Conservation (phyloP, 2,797 vertebrate species). For the Ptychadena robeensis region DNA sequence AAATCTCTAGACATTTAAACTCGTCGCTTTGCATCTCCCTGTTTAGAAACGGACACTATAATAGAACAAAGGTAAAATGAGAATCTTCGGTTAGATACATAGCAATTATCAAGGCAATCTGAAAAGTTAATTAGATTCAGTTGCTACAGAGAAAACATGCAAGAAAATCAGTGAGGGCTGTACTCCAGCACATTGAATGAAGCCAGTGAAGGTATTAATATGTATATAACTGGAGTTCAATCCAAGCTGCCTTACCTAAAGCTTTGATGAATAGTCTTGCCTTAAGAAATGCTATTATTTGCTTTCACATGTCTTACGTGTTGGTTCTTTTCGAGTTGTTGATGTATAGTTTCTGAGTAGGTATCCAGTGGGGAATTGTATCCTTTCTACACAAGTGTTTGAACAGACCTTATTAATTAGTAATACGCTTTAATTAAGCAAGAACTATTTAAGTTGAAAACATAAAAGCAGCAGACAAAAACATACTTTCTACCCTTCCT, state of each 20-base stretch:
- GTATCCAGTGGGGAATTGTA: slow-evolving; percentile 34
- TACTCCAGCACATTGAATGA: slow-evolving; percentile 20
- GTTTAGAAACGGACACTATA: background rate
- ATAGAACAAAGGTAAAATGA: background rate
- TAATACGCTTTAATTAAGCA: slow-evolving; percentile 18
- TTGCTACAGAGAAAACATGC: slow-evolving; percentile 22
- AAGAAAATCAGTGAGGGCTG: slow-evolving; percentile 1
- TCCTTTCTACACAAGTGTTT: slow-evolving; percentile 38
- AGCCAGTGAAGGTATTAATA: slow-evolving; percentile 14
- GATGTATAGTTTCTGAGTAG: slow-evolving; percentile 22
- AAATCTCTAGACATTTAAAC: background rate
- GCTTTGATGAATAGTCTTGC: slow-evolving; percentile 1
- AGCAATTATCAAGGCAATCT: slow-evolving; percentile 1
- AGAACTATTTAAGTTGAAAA: slow-evolving; percentile 7
- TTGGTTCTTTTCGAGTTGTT: slow-evolving; percentile 15
- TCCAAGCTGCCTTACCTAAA: background rate
- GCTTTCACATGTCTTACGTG: slow-evolving; percentile 16
- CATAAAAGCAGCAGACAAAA: background rate
- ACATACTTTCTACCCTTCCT: background rate
- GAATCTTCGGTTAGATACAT: background rate
- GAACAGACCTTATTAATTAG: slow-evolving; percentile 50
- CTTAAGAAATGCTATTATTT: slow-evolving; percentile 45
- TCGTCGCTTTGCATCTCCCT: background rate
- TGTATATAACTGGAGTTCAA: slow-evolving; percentile 25
- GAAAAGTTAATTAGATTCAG: slow-evolving; percentile 18